phyloP scores from a whole-genome alignment of 2,113 vertebrate genomes.

The Tauraco erythrolophus region DNA sequence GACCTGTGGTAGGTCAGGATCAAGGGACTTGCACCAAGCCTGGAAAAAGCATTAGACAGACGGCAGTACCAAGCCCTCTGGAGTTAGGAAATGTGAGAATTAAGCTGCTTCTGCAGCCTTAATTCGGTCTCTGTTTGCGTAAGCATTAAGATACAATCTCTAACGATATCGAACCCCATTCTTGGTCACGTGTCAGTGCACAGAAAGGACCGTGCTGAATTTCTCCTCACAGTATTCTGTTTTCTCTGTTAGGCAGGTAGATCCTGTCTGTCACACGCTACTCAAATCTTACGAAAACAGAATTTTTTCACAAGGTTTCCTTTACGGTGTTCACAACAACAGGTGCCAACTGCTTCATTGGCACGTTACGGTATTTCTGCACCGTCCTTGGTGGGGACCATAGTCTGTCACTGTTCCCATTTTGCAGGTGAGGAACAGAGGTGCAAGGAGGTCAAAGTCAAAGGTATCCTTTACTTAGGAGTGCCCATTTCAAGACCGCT shows the following conservation, averaged over 20 bases:
- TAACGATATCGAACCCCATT: not conserved
- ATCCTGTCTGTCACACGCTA: not conserved
- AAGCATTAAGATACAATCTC: conserved; percentile 10
- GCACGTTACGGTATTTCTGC: not conserved
- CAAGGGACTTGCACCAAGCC: not conserved
- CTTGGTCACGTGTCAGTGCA: not conserved
- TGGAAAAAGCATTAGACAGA: not conserved
- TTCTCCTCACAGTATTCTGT: not conserved
- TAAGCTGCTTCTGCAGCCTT: not conserved
- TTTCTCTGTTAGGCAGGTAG: not conserved
- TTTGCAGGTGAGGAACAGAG: not conserved
- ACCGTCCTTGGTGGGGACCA: not conserved
- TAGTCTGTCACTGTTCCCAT: not conserved
- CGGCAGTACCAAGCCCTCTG: not conserved
- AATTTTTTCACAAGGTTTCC: not conserved
- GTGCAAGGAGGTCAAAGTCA: not conserved
- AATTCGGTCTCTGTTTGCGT: conserved; percentile 12
- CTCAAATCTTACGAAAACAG: not conserved
- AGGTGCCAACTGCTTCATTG: not conserved
- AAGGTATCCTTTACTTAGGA: not conserved
- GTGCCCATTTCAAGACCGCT: not conserved
- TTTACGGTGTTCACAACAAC: not conserved
- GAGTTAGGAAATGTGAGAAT: conserved; percentile 1
- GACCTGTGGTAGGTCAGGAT: not conserved
- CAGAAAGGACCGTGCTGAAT: not conserved